Evolutionary conservation across 2,113 vertebrate genomes (phyloP).

Genomic region (Epinephelus moara): DNA sequence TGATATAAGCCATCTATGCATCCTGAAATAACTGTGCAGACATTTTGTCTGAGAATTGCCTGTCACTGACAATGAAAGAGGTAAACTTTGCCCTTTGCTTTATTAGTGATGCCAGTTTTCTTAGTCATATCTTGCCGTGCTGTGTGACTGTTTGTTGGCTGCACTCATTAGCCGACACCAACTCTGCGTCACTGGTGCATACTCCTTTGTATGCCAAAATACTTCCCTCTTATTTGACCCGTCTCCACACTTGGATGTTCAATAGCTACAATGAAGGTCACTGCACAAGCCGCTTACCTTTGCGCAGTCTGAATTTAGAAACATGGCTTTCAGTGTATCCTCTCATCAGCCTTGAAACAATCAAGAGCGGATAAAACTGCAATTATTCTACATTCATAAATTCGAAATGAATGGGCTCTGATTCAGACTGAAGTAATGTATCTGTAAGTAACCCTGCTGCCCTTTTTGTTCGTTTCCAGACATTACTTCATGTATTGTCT

Average conservation of each 20-base stretch:
- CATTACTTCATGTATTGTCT: constrained; percentile 23
- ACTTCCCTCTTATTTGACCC: constrained; percentile 19
- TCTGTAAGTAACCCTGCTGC: not conserved
- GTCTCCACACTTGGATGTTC: constrained; percentile 43
- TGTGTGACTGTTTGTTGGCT: constrained; percentile 28
- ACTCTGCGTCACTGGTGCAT: constrained; percentile 17
- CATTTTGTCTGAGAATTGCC: constrained; percentile 9
- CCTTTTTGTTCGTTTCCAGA: constrained; percentile 14
- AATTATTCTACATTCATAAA: constrained; percentile 49
- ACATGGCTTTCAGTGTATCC: constrained; percentile 47
- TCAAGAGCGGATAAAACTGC: constrained; percentile 44
- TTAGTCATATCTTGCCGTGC: constrained; percentile 3
- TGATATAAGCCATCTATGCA: not conserved
- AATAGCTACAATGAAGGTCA: constrained; percentile 56
- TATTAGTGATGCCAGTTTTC: constrained; percentile 27
- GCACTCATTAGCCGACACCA: constrained; percentile 11
- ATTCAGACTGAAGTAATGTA: constrained; percentile 24
- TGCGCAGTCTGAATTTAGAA: constrained; percentile 53
- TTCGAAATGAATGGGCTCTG: constrained; percentile 28
- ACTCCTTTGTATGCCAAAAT: constrained; percentile 38
- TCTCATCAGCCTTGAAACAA: constrained; percentile 31
- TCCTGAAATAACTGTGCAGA: constrained; percentile 27
- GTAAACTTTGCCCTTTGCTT: constrained; percentile 35
- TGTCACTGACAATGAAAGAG: constrained; percentile 3
- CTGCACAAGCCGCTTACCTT: constrained; percentile 31